A percentile compares a stretch with the other conserved stretches of the same genome.
Evolutionary conservation across 2,113 vertebrate species (phyloP).

Genomic region (Vimba vimba): DNA sequence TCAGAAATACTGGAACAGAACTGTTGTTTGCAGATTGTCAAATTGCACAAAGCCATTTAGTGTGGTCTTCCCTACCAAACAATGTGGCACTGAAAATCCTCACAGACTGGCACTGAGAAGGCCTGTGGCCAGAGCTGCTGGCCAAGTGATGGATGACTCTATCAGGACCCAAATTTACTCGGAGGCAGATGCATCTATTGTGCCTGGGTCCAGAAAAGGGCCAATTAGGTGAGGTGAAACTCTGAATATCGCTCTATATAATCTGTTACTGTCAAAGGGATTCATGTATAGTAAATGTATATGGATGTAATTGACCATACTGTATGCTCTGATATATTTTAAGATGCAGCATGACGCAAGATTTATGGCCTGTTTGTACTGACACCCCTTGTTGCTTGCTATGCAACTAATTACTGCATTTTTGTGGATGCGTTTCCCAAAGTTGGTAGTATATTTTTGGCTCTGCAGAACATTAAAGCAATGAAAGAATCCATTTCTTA

Average conservation of each 20-base stretch:
- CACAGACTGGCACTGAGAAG: conserved; percentile 8
- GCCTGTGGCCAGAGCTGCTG: conserved; percentile 27
- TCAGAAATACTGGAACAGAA: not conserved
- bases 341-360: not conserved
- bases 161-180: conserved; percentile 50
- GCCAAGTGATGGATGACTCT: conserved; percentile 50
- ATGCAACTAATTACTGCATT: not conserved
- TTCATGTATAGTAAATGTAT: not conserved
- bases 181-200: conserved; percentile 55
- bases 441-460: not conserved
- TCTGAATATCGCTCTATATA: not conserved
- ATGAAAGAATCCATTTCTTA: not conserved
- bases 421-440: not conserved
- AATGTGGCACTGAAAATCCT: conserved; percentile 34
- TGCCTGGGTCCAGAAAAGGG: conserved; percentile 30
- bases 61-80: conserved; percentile 35
- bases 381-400: not conserved
- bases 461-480: conserved; percentile 3
- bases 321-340: not conserved
- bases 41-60: conserved; percentile 39
- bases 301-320: conserved; percentile 14
- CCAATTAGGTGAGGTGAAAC: conserved; percentile 46
- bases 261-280: conserved; percentile 6
- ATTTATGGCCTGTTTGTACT: not conserved
- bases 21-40: conserved; percentile 5